Evolutionary conservation across 2,888 invertebrate species (phyloP).

Genomic region (Subacronicta megacephala): DNA sequence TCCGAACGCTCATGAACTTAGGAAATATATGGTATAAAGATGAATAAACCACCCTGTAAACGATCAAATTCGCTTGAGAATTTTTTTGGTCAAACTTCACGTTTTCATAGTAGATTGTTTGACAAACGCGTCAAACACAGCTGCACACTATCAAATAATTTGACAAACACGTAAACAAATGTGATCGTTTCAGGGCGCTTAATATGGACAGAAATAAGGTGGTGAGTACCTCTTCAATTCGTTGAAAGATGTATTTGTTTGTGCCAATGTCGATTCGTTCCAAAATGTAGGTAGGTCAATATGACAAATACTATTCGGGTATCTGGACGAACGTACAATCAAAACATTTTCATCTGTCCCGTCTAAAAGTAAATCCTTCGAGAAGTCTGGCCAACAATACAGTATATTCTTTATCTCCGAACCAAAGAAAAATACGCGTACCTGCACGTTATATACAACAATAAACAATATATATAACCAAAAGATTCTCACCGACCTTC

Average conservation of each 20-base stretch:
- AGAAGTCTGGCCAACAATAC: constrained; percentile 10
- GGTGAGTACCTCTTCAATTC: not conserved
- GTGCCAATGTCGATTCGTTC: not conserved
- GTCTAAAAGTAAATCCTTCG: constrained; percentile 17
- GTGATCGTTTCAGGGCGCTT: too few species aligned
- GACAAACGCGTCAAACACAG: too few species aligned
- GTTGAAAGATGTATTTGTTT: not conserved
- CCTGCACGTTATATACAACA: constrained; percentile 53
- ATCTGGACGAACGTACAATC: not conserved
- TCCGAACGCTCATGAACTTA: too few species aligned
- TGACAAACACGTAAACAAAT: too few species aligned
- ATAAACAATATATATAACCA: constrained; percentile 65
- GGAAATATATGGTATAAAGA: too few species aligned
- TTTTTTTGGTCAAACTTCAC: too few species aligned
- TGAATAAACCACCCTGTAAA: too few species aligned
- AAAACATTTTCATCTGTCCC: not conserved
- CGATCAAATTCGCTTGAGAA: too few species aligned
- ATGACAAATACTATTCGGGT: not conserved
- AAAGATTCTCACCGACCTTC: constrained; percentile 81
- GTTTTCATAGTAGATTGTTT: too few species aligned
- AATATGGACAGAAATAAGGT: too few species aligned
- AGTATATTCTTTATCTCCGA: constrained; percentile 20
- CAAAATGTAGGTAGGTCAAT: not conserved
- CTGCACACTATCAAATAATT: too few species aligned
- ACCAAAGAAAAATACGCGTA: constrained; percentile 33